A percentile compares a stretch with the other conserved stretches of the same genome.
phyloP scores from a whole-genome alignment of 2,888 invertebrate species.

The Stictocephala bisonia region DNA sequence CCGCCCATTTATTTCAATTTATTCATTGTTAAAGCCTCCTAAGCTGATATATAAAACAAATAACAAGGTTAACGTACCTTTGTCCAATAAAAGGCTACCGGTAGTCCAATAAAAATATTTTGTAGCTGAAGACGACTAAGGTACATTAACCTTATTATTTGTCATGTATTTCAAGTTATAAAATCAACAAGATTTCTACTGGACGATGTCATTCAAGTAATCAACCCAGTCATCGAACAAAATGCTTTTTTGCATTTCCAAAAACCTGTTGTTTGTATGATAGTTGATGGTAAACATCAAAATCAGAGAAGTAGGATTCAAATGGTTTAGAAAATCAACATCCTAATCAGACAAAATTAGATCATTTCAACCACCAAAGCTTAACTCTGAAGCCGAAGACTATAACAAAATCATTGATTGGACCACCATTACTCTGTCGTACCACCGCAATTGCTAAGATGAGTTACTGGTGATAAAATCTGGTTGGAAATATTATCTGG shows the following conservation, averaged over 20 bases:
- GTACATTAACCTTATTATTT: no score
- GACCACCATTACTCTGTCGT: background rate
- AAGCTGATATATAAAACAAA: no score
- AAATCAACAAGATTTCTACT: background rate
- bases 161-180: background rate
- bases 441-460: no score
- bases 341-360: background rate
- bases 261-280: slow-evolving; percentile 5
- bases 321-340: no score
- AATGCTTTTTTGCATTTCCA: slow-evolving; percentile 15
- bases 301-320: background rate
- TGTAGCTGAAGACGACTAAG: no score
- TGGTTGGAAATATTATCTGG: no score
- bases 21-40: no score
- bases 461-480: no score
- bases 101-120: no score
- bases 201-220: background rate
- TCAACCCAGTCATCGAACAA: background rate
- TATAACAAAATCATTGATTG: background rate
- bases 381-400: background rate
- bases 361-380: background rate
- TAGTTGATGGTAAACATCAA: background rate
- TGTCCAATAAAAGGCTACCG: no score
- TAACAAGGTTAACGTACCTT: no score
- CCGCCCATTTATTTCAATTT: no score